Base-by-base conservation (phyloP, 1,140 invertebrate species). In the Neodiprion lecontei region DNA sequence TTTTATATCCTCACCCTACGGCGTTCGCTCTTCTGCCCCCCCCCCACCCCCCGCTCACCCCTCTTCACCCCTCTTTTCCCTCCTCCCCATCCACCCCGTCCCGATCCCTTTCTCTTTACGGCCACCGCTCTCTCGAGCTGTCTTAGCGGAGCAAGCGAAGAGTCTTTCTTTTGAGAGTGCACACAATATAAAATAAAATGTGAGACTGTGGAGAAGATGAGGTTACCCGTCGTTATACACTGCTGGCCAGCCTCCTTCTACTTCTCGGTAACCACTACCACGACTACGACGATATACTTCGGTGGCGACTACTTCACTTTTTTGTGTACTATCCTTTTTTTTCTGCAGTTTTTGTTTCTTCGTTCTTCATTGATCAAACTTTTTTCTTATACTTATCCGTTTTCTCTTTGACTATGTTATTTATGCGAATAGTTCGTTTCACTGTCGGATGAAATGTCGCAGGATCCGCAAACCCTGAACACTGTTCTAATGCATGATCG, bases 41-140 rank as follows among this genome's bases (percentile, higher is more conserved):
- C 68, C 71, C 74, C 66, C 73, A 74, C 72, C 69, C 66, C 73
- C 71, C 76, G 17, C 72, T 66, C 65, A 72, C 71, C 71, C 70
- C 72, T 74, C 66, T 28, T 40, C 67, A n/a, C n/a, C 65, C 67
- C 61, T 70, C 69, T 70, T 71, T 11, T 67, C 72, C 66, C 28
- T 14, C 72, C 69, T 14, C 74, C 70, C 14, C 17, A 67, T 14
- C 74, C 50, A 3, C 28, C 28, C 28, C 28, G 5, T 40, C 28
- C 28, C 28, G 28, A 40, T 40, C 28, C 5, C 28, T 40, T 40
- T 40, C 53, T 61, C 53, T 61, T 40, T 40, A 40, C 28, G 28
- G 28, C 28, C 28, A 40, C 28, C 28, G 28, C 28, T 40, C n/a
- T 14, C n/a, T 61, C 53, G 53, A 61, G 11, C n/a, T 17, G 53